Percentiles rank a stretch among this genome's conserved stretches.
phyloP scores from a whole-genome alignment of 1,140 invertebrate genomes.

The Parasteatoda tepidariorum region DNA sequence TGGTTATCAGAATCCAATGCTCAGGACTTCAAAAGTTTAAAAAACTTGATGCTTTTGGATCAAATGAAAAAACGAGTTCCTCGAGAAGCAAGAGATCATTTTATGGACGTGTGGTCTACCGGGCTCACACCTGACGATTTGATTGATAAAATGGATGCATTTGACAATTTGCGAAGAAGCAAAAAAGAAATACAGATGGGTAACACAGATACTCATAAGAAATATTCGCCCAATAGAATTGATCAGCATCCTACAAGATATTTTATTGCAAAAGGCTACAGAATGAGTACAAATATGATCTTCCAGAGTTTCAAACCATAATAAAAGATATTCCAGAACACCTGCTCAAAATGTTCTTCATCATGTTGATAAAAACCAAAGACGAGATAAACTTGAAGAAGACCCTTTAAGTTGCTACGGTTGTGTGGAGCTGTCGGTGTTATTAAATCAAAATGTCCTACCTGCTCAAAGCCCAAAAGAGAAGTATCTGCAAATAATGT shows the following conservation, averaged over 20 bases:
- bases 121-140: background rate
- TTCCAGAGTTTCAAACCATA: background rate
- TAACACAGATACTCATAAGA: background rate
- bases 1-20: background rate
- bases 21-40: background rate
- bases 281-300: background rate
- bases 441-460: background rate
- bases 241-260: background rate
- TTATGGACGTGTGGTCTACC: background rate
- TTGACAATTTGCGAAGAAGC: background rate
- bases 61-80: background rate
- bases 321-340: background rate
- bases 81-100: background rate
- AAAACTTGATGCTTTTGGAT: background rate
- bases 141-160: background rate
- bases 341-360: background rate
- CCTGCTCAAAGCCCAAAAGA: background rate
- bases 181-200: background rate
- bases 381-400: background rate
- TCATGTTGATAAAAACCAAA: background rate
- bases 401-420: background rate
- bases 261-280: background rate
- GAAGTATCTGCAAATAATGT: background rate
- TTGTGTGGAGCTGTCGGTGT: background rate
- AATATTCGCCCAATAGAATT: background rate